These are phyloP conservation scores for Coregonus clupeaformis DNA, from an alignment of 2,113 vertebrate species.

Conservation along the genomic window DNA sequence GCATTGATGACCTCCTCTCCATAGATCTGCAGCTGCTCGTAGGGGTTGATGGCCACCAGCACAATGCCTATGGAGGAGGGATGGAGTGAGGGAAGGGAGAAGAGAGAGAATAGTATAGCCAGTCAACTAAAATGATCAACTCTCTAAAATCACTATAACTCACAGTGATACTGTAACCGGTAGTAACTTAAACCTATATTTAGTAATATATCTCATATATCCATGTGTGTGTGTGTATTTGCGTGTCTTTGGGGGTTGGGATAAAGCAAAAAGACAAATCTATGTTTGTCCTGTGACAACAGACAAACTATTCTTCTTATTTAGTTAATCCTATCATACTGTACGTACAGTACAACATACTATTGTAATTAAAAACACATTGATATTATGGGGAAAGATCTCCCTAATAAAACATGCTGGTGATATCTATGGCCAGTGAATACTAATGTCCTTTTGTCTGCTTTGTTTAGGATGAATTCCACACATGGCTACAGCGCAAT, in stretches of 20 bases:
- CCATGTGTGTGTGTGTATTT: neutral
- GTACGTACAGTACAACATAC: neutral
- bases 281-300: too few relatives aligned
- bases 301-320: too few relatives aligned
- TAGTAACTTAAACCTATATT: too few relatives aligned
- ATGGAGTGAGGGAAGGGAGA: neutral
- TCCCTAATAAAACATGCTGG: conserved; percentile 19
- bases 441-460: conserved; percentile 10
- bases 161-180: neutral
- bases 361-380: neutral
- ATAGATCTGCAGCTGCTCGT: conserved; percentile 91
- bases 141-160: too few relatives aligned
- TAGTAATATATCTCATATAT: neutral
- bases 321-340: conserved; percentile 2
- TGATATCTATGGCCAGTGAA: neutral
- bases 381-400: conserved; percentile 11
- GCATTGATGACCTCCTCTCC: conserved; percentile 96
- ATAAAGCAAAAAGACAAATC: too few relatives aligned
- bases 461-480: conserved; percentile 15
- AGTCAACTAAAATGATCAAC: neutral
- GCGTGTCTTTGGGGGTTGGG: too few relatives aligned
- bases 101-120: neutral
- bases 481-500: neutral
- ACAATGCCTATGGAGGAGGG: conserved; percentile 82
- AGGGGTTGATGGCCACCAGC: conserved; percentile 96